These are phyloP conservation scores for Trissolcus brochymenae DNA, from an alignment of 2,888 invertebrate genomes.

Conservation along the genomic window DNA sequence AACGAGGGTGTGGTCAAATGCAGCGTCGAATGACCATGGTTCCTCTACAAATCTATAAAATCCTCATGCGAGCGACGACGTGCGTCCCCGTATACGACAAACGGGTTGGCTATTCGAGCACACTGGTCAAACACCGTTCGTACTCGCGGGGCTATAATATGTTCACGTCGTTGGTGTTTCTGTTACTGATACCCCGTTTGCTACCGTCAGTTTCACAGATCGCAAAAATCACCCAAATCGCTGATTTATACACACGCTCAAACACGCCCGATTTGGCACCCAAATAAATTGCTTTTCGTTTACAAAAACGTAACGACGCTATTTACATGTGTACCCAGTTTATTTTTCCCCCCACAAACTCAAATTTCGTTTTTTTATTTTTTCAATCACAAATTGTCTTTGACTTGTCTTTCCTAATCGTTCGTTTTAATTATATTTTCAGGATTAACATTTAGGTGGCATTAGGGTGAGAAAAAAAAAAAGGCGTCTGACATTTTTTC, in stretches of 20 bases:
- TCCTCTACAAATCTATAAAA: conserved; percentile 71
- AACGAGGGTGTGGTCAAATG: conserved; percentile 76
- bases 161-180: conserved; percentile 71
- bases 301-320: conserved; percentile 31
- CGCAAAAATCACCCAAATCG: conserved; percentile 51
- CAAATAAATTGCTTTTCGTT: conserved; percentile 35
- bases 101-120: conserved; percentile 61
- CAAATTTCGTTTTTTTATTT: too few relatives aligned
- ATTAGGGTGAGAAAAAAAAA: conserved; percentile 15
- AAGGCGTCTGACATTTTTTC: conserved; percentile 55
- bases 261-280: conserved; percentile 45
- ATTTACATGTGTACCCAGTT: conserved; percentile 31
- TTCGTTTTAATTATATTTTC: too few relatives aligned
- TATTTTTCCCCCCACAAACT: not conserved
- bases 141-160: conserved; percentile 65
- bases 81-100: conserved; percentile 60
- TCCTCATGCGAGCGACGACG: conserved; percentile 46
- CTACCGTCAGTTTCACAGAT: conserved; percentile 51
- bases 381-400: too few relatives aligned
- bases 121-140: conserved; percentile 67
- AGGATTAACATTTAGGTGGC: too few relatives aligned
- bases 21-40: conserved; percentile 67
- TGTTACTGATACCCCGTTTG: conserved; percentile 57
- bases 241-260: conserved; percentile 55
- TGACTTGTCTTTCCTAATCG: too few relatives aligned